These are phyloP conservation scores for Bruchidius siliquastri DNA, from an alignment of 2,888 invertebrate genomes.

Conservation along the genomic window DNA sequence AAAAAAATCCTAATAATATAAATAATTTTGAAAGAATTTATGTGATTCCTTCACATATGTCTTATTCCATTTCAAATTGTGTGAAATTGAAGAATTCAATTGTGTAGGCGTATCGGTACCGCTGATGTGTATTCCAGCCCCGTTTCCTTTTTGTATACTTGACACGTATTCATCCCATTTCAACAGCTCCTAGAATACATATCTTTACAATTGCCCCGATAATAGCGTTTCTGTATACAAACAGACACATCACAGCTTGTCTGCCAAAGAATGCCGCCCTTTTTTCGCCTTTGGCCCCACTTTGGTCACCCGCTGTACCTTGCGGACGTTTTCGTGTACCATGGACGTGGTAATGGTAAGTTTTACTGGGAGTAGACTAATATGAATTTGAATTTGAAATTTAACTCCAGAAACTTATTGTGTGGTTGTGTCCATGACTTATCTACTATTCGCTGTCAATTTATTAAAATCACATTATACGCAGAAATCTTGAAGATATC, in stretches of 20 bases:
- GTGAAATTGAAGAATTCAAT: background rate
- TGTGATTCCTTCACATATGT: too few relatives aligned
- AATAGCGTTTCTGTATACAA: conserved; percentile 44
- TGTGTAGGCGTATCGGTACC: background rate
- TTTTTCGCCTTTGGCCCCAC: conserved; percentile 19
- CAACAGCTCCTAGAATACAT: background rate
- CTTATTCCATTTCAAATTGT: background rate
- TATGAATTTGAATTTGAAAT: too few relatives aligned
- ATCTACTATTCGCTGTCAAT: too few relatives aligned
- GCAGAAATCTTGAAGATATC: too few relatives aligned
- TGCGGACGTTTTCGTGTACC: conserved; percentile 12
- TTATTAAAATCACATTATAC: too few relatives aligned
- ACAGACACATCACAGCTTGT: conserved; percentile 37
- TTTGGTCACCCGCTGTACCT: conserved; percentile 25
- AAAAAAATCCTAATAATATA: too few relatives aligned
- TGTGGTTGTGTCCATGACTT: too few relatives aligned
- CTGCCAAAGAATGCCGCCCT: conserved; percentile 33
- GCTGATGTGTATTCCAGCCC: background rate
- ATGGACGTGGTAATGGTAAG: background rate
- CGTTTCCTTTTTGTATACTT: background rate
- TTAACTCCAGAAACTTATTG: too few relatives aligned
- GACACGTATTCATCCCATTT: background rate
- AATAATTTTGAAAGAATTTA: too few relatives aligned
- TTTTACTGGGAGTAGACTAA: too few relatives aligned
- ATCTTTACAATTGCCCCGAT: conserved; percentile 36